Evolutionary conservation across 2,113 vertebrate genomes (phyloP).

Genomic region (human (Homo sapiens)): GRCh38 chr6:19138501-19139000

Average conservation of each 20-base stretch:
- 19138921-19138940: background rate
- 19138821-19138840: background rate
- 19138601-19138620: background rate
- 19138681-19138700: background rate
- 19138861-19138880: background rate
- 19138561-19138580: background rate
- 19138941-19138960: background rate
- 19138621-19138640: background rate
- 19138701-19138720: background rate
- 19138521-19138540: background rate
- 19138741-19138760: background rate
- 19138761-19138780: background rate
- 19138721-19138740: background rate
- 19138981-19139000: background rate
- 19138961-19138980: background rate
- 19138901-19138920: background rate
- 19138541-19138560: background rate
- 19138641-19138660: background rate
- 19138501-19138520: background rate
- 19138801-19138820: background rate
- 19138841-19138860: background rate
- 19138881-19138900: background rate
- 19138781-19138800: background rate
- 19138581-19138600: background rate
- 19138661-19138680: background rate